A percentile compares a stretch with the other conserved stretches of the same genome.
These are phyloP conservation scores for Rynchops niger DNA, from an alignment of 2,113 vertebrate species.

Conservation along the genomic window DNA sequence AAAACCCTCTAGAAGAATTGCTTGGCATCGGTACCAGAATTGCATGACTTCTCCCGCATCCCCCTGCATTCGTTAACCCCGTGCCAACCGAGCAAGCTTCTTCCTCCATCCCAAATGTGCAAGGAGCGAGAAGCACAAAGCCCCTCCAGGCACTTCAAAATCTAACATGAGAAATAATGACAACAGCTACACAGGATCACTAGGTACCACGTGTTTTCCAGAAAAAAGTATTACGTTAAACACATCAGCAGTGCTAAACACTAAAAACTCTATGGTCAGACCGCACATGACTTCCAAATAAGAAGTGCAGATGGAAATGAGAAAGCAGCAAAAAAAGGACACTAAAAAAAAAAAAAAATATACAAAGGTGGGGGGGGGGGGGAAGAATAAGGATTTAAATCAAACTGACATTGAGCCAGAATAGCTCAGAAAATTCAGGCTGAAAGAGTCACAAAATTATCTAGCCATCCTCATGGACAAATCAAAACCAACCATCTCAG, in stretches of 20 bases:
- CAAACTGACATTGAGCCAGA: neutral
- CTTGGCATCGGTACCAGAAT: neutral
- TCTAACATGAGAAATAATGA: neutral
- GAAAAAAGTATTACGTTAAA: neutral
- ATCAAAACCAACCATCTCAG: neutral
- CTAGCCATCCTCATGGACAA: neutral
- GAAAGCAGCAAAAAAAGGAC: neutral
- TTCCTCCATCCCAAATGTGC: neutral
- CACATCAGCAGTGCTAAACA: neutral
- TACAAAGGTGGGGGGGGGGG: no score
- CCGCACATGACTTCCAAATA: neutral
- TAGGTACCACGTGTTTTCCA: neutral
- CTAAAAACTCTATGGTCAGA: neutral
- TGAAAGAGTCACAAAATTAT: neutral
- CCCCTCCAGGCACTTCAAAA: neutral
- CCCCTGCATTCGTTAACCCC: neutral
- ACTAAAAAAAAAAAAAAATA: neutral
- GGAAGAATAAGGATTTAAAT: neutral
- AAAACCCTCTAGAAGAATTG: neutral
- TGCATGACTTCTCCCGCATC: neutral
- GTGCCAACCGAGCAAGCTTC: neutral
- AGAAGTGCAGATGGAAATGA: neutral
- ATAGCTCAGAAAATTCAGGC: neutral
- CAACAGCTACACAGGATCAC: neutral
- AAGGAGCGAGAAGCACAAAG: neutral